Evolutionary conservation across 2,797 vertebrate species (phyloP).

Genomic region (Lacerta bilineata): DNA sequence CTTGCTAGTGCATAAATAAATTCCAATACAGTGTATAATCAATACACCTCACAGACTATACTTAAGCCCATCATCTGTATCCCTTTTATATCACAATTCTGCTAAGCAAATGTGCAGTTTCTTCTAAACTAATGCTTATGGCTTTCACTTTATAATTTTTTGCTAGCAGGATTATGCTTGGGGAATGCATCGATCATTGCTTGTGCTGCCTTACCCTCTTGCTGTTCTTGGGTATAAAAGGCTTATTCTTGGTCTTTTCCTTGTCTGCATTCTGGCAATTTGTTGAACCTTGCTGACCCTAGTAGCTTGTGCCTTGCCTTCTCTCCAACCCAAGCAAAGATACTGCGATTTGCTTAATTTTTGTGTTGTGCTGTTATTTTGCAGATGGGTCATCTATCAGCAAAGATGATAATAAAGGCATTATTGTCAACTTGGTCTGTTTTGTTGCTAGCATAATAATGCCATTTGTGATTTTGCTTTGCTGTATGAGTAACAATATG

Average conservation of each 20-base stretch:
- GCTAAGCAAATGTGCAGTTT: constrained; percentile 57
- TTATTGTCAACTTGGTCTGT: not conserved
- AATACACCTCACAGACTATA: not conserved
- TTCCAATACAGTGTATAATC: not conserved
- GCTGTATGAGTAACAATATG: not conserved
- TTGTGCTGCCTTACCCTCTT: not conserved
- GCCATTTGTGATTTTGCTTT: not conserved
- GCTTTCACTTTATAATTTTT: constrained; percentile 69
- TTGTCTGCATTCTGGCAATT: not conserved
- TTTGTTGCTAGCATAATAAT: not conserved
- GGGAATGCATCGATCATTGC: not conserved
- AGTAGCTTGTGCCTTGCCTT: not conserved
- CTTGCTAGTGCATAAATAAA: not conserved
- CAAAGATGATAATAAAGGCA: not conserved
- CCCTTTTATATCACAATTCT: constrained; percentile 40
- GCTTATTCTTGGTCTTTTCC: not conserved
- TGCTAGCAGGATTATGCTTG: constrained; percentile 53
- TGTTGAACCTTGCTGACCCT: not conserved
- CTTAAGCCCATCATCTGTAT: not conserved
- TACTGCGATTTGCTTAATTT: not conserved
- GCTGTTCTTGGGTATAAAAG: not conserved
- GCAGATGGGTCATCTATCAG: not conserved
- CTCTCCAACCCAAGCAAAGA: not conserved
- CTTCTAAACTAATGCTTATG: constrained; percentile 72
- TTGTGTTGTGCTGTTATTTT: no score